phyloP scores from a whole-genome alignment of 1,140 invertebrate genomes.

The Tetramorium alpestre region DNA sequence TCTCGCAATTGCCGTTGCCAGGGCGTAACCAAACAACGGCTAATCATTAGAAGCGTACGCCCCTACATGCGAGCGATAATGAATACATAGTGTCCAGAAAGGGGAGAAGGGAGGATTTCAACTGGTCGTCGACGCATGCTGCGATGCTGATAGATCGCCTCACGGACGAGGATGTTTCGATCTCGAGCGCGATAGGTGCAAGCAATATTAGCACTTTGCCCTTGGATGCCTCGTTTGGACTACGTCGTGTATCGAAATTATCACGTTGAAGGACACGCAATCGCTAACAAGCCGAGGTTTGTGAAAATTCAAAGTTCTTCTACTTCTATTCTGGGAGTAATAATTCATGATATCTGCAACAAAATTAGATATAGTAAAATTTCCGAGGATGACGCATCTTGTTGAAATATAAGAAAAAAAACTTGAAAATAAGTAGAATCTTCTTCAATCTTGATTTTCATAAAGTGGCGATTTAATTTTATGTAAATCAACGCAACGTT shows the following conservation, averaged over 20 bases:
- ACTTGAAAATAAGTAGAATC: background rate
- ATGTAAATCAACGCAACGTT: background rate
- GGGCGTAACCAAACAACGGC: slow-evolving; percentile 78
- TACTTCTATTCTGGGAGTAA: background rate
- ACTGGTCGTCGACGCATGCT: slow-evolving; percentile 17
- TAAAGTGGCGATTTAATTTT: background rate
- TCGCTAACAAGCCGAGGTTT: background rate
- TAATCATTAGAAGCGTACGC: slow-evolving; percentile 73
- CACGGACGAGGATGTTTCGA: slow-evolving; percentile 37
- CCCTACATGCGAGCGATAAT: slow-evolving; percentile 72
- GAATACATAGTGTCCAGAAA: slow-evolving; percentile 71
- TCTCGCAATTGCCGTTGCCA: slow-evolving; percentile 62
- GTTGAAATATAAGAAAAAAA: background rate
- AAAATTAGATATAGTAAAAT: background rate
- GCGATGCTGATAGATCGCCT: slow-evolving; percentile 40
- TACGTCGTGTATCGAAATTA: background rate
- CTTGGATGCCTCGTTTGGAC: background rate
- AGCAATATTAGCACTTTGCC: slow-evolving; percentile 45
- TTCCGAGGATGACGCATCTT: background rate
- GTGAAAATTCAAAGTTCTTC: background rate
- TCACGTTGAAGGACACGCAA: slow-evolving; percentile 11
- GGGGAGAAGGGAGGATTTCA: background rate
- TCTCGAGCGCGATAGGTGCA: slow-evolving; percentile 19
- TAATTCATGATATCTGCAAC: background rate
- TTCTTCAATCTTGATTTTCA: background rate